phyloP scores from a whole-genome alignment of 2,888 invertebrate species.

The Cheilosia scutellata region DNA sequence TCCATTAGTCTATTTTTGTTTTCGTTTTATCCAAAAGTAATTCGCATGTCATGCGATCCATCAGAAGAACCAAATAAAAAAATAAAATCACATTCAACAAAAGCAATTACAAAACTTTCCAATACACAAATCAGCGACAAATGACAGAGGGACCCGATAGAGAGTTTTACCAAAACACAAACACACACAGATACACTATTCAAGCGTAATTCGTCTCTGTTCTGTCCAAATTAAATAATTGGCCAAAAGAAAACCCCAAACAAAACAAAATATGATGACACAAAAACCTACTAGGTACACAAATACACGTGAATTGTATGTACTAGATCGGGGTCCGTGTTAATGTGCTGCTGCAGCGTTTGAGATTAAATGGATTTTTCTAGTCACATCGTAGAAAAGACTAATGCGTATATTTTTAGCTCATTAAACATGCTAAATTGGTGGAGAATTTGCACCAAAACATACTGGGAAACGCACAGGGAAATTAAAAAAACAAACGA shows the following conservation, averaged over 20 bases:
- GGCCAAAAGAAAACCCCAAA: slow-evolving; percentile 53
- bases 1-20: slow-evolving; percentile 47
- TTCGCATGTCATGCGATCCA: slow-evolving; percentile 48
- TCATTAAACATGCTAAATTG: slow-evolving; percentile 72
- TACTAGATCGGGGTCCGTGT: not conserved
- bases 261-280: slow-evolving; percentile 69
- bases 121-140: slow-evolving; percentile 22
- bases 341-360: slow-evolving; percentile 35
- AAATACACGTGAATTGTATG: slow-evolving; percentile 29
- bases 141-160: not conserved
- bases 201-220: slow-evolving; percentile 13
- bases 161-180: slow-evolving; percentile 11
- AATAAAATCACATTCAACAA: slow-evolving; percentile 11
- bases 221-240: slow-evolving; percentile 63
- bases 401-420: slow-evolving; percentile 70
- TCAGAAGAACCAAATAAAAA: not conserved
- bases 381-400: slow-evolving; percentile 57
- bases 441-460: slow-evolving; percentile 66
- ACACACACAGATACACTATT: not conserved
- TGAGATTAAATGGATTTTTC: slow-evolving; percentile 59
- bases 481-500: slow-evolving; percentile 5
- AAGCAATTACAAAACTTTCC: slow-evolving; percentile 57
- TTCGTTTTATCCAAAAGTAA: slow-evolving; percentile 40
- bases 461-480: slow-evolving; percentile 12
- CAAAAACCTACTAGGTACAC: slow-evolving; percentile 72